Base-by-base conservation (phyloP, 1,140 invertebrate genomes). In the Scaptomyza montana region DNA sequence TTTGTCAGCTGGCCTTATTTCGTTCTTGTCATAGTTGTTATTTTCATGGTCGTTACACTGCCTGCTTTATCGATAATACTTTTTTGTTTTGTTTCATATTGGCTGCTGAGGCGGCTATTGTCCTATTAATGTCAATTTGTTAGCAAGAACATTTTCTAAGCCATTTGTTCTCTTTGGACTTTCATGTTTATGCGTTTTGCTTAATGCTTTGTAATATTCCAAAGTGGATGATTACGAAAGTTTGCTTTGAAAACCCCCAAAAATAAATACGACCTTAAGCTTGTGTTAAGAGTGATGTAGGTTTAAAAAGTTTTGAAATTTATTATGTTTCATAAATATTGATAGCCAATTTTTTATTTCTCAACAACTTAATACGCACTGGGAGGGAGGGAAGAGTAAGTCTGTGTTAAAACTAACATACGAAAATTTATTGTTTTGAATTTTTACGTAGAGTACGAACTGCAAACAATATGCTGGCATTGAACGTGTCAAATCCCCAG, bases 81-180 rank as follows among this genome's bases (percentile, higher is more conserved):
- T 76, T 78, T 78, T 85, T 81, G 74, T 77, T 76, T 64, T 39
- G 64, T 41, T 73, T 68, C 50, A 59, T 54, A 67, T 68, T 70
- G 54, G 65, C 54, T 62, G 46, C 63, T 50, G 60, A 60, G 30
- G 30, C 30, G 30, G 39, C 64, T 64, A 45, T 71, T 68, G 56
- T 57, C 68, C 82, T 79, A 89, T 87, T 87, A 82, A 87, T 87
- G 84, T 74, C 84, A 71, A 79, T 82, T 86, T 63, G 78, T 70
- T 89, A 70, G 76, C 62, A 68, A 8, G 33, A 78, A 87, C 82
- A 86, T 87, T 87, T 87, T 87, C 84, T 79, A 89, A 87, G 82
- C 82, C 84, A 89, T 87, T 87, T 87, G 77, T 69, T 74, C 68
- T 73, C 2, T n/a, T 3, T 73, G 74, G 74, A 87, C 82, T 87